A percentile compares a stretch with the other conserved stretches of the same genome.
Conservation (phyloP, 2,113 vertebrate genomes). For the Scomber japonicus region DNA sequence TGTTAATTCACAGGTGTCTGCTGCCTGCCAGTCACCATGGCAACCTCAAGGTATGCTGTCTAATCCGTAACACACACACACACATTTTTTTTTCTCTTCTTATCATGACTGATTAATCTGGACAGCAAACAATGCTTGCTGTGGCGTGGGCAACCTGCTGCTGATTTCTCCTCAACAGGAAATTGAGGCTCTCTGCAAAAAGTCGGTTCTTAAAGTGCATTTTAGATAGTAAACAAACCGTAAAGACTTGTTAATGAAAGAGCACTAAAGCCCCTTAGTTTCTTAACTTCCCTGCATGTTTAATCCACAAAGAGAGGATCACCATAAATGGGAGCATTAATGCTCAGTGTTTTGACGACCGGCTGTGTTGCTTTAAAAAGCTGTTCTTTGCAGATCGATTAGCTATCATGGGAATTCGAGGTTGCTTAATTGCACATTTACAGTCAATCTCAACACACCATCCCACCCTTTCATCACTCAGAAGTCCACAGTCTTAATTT, state of each 20-base stretch:
- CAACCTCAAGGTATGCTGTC: conserved; percentile 80
- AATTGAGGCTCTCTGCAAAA: conserved; percentile 50
- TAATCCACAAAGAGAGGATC: conserved; percentile 2
- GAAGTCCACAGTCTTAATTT: not conserved
- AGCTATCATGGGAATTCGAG: not conserved
- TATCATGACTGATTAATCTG: conserved; percentile 81
- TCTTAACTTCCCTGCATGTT: conserved; percentile 30
- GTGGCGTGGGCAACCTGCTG: conserved; percentile 29
- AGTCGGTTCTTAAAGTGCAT: conserved; percentile 56
- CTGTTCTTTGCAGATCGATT: not conserved
- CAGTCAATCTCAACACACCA: conserved; percentile 1
- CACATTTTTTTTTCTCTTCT: conserved; percentile 29
- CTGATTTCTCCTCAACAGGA: conserved; percentile 61
- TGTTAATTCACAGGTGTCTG: conserved; percentile 88
- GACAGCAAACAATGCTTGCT: conserved; percentile 68
- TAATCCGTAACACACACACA: conserved; percentile 68
- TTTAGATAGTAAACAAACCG: conserved; percentile 47
- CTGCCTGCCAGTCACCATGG: conserved; percentile 81
- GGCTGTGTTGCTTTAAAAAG: conserved; percentile 1
- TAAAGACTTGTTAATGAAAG: conserved; percentile 50
- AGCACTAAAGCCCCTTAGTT: conserved; percentile 26
- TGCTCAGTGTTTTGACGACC: conserved; percentile 1
- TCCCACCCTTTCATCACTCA: conserved; percentile 3
- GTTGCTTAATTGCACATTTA: not conserved
- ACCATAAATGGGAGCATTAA: conserved; percentile 5